Conservation (phyloP, 2,797 vertebrate species). For the Trichosurus vulpecula region DNA sequence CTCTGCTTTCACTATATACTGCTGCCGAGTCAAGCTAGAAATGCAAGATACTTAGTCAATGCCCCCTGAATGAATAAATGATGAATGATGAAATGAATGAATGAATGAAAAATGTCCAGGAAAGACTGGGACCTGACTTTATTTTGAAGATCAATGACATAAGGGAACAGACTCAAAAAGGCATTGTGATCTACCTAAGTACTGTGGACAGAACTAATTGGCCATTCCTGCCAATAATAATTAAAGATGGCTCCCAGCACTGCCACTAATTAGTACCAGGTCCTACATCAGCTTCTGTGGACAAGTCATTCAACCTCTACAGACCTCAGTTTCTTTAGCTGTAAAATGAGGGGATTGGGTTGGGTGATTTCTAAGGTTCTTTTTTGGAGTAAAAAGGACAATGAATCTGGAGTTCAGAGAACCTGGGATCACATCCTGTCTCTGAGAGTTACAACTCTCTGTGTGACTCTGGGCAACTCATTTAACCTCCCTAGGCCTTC, state of each 20-base stretch:
- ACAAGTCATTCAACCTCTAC: background rate
- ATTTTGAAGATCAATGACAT: background rate
- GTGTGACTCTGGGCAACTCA: background rate
- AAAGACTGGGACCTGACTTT: background rate
- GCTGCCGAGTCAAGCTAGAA: background rate
- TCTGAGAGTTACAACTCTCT: background rate
- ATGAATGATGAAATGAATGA: background rate
- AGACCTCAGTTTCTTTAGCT: background rate
- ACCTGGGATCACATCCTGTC: background rate
- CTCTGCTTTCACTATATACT: slow-evolving; percentile 38
- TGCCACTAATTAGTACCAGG: background rate
- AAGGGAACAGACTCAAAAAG: background rate
- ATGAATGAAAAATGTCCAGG: background rate
- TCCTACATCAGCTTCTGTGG: background rate
- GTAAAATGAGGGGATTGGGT: background rate
- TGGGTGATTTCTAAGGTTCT: background rate
- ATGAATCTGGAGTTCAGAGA: background rate
- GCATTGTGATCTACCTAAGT: background rate
- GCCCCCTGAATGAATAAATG: background rate
- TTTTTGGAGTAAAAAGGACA: background rate
- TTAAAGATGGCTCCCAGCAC: background rate
- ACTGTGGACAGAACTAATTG: background rate
- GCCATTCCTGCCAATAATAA: background rate
- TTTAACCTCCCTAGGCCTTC: background rate
- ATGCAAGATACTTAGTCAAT: slow-evolving; percentile 5